Conservation (phyloP, 1,140 invertebrate species). For the Trissolcus basalis region DNA sequence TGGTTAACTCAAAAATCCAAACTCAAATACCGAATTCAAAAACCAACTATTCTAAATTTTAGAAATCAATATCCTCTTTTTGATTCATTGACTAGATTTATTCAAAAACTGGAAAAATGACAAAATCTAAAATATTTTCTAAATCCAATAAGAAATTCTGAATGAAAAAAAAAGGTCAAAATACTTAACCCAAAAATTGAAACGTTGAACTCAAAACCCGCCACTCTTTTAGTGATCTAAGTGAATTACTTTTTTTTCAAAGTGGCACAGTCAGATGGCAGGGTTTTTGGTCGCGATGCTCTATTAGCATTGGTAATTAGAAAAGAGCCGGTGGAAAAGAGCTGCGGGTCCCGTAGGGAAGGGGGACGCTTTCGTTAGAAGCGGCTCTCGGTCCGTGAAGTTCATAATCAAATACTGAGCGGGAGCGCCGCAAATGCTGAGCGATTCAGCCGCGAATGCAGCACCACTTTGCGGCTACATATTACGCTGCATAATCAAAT, state of each 20-base stretch:
- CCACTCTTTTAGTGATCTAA: too few relatives aligned
- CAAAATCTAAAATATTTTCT: too few relatives aligned
- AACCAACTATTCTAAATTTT: too few relatives aligned
- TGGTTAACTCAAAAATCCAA: too few relatives aligned
- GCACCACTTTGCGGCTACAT: conserved; percentile 69
- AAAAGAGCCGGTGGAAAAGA: conserved; percentile 34
- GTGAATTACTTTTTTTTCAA: not conserved
- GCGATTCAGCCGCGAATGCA: conserved; percentile 69
- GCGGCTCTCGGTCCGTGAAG: conserved; percentile 67
- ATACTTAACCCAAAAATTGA: too few relatives aligned
- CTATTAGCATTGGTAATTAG: conserved; percentile 41
- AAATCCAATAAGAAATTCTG: too few relatives aligned
- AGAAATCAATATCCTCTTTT: too few relatives aligned
- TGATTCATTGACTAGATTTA: too few relatives aligned
- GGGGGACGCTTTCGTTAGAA: conserved; percentile 64
- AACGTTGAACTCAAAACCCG: too few relatives aligned
- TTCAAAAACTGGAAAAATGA: too few relatives aligned
- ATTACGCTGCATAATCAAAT: conserved; percentile 72
- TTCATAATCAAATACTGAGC: conserved; percentile 75
- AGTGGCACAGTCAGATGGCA: not conserved
- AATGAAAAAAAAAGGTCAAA: too few relatives aligned
- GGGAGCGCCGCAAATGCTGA: conserved; percentile 67
- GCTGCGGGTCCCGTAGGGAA: conserved; percentile 32
- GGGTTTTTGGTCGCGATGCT: conserved; percentile 16
- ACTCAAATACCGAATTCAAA: too few relatives aligned